Conservation (phyloP, 2,888 invertebrate genomes). For the Limnephilus lunatus region DNA sequence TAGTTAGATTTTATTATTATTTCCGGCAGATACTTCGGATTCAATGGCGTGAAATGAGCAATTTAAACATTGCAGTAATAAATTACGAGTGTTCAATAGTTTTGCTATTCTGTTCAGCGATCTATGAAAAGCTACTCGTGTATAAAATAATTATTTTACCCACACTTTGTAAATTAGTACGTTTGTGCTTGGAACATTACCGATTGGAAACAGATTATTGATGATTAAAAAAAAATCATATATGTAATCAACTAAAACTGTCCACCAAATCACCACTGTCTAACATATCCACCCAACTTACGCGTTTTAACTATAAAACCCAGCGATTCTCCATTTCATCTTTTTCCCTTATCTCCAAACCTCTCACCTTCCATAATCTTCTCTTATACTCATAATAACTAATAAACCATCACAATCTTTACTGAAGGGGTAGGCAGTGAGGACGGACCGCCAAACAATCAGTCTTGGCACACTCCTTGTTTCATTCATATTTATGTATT, state of each 20-base stretch:
- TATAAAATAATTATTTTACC: background rate
- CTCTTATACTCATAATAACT: no score
- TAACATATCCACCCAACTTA: no score
- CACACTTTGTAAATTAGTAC: background rate
- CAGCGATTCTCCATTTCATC: background rate
- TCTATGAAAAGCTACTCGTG: background rate
- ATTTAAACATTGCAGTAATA: background rate
- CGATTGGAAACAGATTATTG: no score
- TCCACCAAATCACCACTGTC: no score
- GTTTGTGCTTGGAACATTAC: background rate
- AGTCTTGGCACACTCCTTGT: no score
- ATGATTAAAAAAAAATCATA: no score
- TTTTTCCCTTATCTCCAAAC: background rate
- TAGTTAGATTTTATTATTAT: background rate
- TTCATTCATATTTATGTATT: no score
- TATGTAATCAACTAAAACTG: background rate
- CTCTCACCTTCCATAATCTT: background rate
- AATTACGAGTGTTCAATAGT: background rate
- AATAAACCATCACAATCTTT: no score
- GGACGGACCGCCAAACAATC: no score
- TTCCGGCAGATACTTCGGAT: background rate
- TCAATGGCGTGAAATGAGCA: background rate
- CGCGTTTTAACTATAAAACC: no score
- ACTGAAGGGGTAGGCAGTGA: no score
- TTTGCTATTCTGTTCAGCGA: background rate